A percentile compares a stretch with the other conserved stretches of the same genome.
These are phyloP conservation scores for Drosophila peninsularis DNA, from an alignment of 2,888 invertebrate genomes.

Conservation along the genomic window DNA sequence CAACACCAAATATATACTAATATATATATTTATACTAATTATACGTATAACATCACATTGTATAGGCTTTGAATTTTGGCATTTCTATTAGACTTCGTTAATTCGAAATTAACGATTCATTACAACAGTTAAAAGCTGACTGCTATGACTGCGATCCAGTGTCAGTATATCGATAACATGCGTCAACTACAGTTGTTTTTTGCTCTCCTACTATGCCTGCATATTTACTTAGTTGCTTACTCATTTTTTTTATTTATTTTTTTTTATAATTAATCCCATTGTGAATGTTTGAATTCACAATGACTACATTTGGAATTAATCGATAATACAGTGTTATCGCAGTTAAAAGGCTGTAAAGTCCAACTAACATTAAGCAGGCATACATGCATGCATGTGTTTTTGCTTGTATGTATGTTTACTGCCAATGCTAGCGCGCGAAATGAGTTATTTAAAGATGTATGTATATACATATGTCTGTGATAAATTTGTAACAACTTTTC, in stretches of 20 bases:
- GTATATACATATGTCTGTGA: neutral
- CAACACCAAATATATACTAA: neutral
- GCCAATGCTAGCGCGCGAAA: too few species aligned
- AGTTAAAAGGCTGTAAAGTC: neutral
- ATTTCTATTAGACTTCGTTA: neutral
- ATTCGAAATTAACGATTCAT: conserved; percentile 30
- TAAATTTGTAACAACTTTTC: conserved; percentile 46
- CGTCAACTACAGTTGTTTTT: neutral
- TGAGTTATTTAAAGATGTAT: too few species aligned
- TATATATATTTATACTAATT: neutral
- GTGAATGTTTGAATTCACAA: neutral
- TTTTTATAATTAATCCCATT: too few species aligned
- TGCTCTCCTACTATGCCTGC: conserved; percentile 21
- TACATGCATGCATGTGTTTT: neutral
- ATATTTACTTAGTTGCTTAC: conserved; percentile 5
- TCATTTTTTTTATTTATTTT: neutral
- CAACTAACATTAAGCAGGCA: neutral
- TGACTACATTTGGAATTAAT: neutral
- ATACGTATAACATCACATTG: neutral
- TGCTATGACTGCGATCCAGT: conserved; percentile 17
- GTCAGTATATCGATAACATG: conserved; percentile 44
- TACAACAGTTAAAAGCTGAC: conserved; percentile 32
- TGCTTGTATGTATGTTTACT: neutral
- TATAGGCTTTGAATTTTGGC: neutral
- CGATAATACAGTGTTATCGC: neutral